phyloP scores from a whole-genome alignment of 2,888 invertebrate genomes.

The Norana najaformis region DNA sequence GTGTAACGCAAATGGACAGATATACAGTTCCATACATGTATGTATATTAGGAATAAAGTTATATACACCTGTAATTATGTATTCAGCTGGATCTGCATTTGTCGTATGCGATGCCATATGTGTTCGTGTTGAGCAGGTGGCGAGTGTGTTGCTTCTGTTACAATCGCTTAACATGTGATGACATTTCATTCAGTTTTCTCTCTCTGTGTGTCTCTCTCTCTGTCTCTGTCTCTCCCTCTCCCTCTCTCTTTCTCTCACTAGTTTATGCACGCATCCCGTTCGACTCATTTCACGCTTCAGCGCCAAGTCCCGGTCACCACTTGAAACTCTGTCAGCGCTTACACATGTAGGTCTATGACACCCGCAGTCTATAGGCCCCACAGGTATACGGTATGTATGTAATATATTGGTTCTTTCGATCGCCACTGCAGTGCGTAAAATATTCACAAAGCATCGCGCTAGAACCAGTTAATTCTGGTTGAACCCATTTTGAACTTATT shows the following conservation, averaged over 20 bases:
- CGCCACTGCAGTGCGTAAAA: not conserved
- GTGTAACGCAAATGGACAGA: no score
- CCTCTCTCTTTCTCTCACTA: not conserved
- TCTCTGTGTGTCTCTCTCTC: no score
- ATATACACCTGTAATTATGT: not conserved
- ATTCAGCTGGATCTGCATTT: not conserved
- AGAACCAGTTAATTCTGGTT: not conserved
- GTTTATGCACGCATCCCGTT: not conserved
- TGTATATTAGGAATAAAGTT: not conserved
- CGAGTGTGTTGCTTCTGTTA: not conserved
- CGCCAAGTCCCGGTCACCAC: not conserved
- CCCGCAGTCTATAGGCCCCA: not conserved
- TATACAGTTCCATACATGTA: not conserved
- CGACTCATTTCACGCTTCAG: not conserved
- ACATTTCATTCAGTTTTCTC: constrained; percentile 14
- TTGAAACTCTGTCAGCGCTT: not conserved
- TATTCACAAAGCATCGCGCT: constrained; percentile 13
- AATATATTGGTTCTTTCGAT: no score
- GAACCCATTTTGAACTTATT: not conserved
- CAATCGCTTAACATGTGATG: constrained; percentile 22
- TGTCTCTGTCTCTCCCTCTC: no score
- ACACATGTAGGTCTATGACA: not conserved
- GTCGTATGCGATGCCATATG: not conserved
- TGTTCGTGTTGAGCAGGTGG: not conserved
- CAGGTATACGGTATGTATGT: no score